phyloP scores from a whole-genome alignment of 2,888 invertebrate genomes.

The Drosophila mettleri region DNA sequence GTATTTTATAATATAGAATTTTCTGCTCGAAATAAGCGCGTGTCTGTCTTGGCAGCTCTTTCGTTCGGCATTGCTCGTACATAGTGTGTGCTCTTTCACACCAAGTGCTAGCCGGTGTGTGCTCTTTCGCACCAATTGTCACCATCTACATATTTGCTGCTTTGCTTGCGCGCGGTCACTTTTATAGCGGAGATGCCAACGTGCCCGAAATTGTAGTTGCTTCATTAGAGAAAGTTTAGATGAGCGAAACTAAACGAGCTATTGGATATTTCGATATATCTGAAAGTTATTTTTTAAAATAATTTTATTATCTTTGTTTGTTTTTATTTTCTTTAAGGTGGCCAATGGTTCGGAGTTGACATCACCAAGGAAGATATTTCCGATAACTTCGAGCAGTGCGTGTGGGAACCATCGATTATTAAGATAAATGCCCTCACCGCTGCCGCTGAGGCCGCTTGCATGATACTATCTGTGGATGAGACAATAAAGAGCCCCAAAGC shows the following conservation, averaged over 20 bases:
- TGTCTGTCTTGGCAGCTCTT: slow-evolving; percentile 68
- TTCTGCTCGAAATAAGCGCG: slow-evolving; percentile 53
- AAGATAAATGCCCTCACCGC: slow-evolving; percentile 98
- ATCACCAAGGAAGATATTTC: slow-evolving; percentile 96
- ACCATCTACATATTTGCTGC: slow-evolving; percentile 32
- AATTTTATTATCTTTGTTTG: not conserved
- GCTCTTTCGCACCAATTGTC: slow-evolving; percentile 59
- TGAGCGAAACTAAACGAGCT: not conserved
- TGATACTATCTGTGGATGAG: slow-evolving; percentile 98
- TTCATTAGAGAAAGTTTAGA: slow-evolving; percentile 6
- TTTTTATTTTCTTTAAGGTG: slow-evolving; percentile 86
- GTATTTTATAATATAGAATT: slow-evolving; percentile 12
- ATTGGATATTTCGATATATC: not conserved
- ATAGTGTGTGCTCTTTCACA: slow-evolving; percentile 68
- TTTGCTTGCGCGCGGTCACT: slow-evolving; percentile 56
- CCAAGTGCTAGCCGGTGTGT: slow-evolving; percentile 38
- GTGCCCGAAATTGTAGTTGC: slow-evolving; percentile 6
- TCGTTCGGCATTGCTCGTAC: slow-evolving; percentile 37
- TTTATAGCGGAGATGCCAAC: slow-evolving; percentile 49
- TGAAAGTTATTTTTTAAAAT: not conserved
- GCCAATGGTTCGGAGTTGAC: slow-evolving; percentile 97
- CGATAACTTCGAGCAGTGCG: slow-evolving; percentile 96
- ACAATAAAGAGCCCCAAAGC: slow-evolving; percentile 97
- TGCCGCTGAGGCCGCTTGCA: slow-evolving; percentile 97
- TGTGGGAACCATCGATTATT: slow-evolving; percentile 99